A percentile compares a stretch with the other conserved stretches of the same genome.
These are phyloP conservation scores for Actenoides hombroni DNA, from an alignment of 2,113 vertebrate genomes.

Conservation along the genomic window DNA sequence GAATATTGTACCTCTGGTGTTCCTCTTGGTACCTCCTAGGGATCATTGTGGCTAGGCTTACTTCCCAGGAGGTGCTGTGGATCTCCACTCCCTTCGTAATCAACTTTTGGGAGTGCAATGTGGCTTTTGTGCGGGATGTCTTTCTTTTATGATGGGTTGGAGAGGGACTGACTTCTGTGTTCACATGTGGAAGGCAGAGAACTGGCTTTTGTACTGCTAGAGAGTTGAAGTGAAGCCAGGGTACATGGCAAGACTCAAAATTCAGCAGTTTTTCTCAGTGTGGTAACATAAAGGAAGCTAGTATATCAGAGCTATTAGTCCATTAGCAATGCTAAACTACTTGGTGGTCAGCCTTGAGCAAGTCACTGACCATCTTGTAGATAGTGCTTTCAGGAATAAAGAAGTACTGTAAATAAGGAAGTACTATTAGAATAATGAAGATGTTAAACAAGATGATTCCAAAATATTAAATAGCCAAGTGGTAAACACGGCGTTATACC, in stretches of 20 bases:
- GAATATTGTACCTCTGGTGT: neutral
- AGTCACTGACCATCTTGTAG: neutral
- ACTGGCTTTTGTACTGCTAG: neutral
- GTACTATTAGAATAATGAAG: neutral
- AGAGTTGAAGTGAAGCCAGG: neutral
- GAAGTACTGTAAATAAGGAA: neutral
- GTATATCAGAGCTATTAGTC: fast-evolving
- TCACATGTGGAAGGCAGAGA: neutral
- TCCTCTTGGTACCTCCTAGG: neutral
- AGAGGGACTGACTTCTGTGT: neutral
- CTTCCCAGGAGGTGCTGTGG: neutral
- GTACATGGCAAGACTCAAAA: neutral
- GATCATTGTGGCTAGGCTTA: neutral
- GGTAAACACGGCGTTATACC: neutral
- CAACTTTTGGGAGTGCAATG: neutral
- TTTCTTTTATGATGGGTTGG: neutral
- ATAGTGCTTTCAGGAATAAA: neutral
- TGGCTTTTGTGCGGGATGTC: neutral
- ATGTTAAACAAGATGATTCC: neutral
- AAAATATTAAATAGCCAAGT: neutral
- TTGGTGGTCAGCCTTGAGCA: neutral
- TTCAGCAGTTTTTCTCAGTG: neutral
- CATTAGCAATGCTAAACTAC: neutral
- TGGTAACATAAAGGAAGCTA: neutral
- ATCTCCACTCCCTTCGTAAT: fast-evolving